These are phyloP conservation scores for Thaumatotibia leucotreta DNA, from an alignment of 1,140 invertebrate genomes.

Conservation along the genomic window DNA sequence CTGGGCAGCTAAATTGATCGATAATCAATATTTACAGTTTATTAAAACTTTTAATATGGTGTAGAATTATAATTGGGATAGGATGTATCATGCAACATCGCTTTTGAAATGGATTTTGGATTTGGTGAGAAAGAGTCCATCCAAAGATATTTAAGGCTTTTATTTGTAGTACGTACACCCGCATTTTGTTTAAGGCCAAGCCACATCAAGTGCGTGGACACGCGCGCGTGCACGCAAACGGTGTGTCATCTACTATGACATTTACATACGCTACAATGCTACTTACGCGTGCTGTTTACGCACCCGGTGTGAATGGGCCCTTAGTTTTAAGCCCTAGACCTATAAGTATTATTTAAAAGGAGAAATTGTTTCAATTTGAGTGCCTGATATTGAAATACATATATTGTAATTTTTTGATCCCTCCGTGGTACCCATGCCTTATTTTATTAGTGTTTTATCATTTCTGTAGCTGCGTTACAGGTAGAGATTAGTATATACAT, in stretches of 20 bases:
- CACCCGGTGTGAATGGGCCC: no score
- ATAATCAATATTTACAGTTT: neutral
- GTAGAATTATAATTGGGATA: neutral
- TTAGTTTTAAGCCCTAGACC: constrained; percentile 29
- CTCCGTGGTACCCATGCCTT: constrained; percentile 69
- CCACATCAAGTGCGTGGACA: no score
- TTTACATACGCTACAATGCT: no score
- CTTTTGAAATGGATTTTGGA: neutral
- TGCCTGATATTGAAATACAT: constrained; percentile 48
- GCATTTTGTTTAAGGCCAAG: constrained; percentile 20
- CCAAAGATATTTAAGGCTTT: constrained; percentile 11
- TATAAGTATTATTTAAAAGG: constrained; percentile 37
- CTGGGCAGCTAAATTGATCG: neutral
- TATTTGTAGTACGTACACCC: constrained; percentile 7
- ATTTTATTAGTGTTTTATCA: constrained; percentile 63
- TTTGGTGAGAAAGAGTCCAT: neutral
- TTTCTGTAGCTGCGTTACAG: constrained; percentile 45
- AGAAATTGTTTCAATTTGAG: constrained; percentile 58
- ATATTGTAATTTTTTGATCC: constrained; percentile 56
- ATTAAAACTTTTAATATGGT: neutral
- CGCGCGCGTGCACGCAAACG: no score
- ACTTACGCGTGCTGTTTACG: no score
- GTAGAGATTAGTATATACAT: constrained; percentile 44
- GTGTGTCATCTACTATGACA: no score
- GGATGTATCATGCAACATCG: neutral